Conservation (phyloP, 2,797 vertebrate species). For the Novumbra hubbsi region DNA sequence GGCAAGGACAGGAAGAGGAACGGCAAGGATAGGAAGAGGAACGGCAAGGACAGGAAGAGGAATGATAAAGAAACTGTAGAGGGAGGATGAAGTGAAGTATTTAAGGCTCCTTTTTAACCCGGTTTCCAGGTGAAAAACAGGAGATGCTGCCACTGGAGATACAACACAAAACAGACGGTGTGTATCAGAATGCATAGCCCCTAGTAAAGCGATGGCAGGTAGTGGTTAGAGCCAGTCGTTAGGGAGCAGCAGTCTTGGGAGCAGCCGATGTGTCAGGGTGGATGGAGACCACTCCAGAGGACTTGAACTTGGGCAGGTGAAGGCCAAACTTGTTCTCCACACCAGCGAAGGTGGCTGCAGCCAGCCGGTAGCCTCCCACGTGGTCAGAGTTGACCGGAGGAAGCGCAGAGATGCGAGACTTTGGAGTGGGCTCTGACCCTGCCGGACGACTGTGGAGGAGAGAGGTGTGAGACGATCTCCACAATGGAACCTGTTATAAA, state of each 20-base stretch:
- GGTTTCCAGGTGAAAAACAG: constrained; percentile 19
- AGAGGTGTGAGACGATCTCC: neutral
- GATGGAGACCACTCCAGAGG: constrained; percentile 72
- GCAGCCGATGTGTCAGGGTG: constrained; percentile 60
- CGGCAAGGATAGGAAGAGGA: too few relatives aligned
- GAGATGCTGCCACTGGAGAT: constrained; percentile 63
- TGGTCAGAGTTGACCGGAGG: constrained; percentile 89
- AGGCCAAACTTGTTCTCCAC: constrained; percentile 99
- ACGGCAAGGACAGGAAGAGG: too few relatives aligned
- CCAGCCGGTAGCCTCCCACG: constrained; percentile 92
- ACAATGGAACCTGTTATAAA: neutral
- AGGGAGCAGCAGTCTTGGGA: constrained; percentile 63
- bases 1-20: too few relatives aligned
- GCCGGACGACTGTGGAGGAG: constrained; percentile 78
- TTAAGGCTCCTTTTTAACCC: neutral
- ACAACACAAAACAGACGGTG: constrained; percentile 9
- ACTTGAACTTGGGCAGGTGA: constrained; percentile 94
- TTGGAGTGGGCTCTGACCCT: constrained; percentile 85
- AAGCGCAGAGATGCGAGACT: constrained; percentile 91
- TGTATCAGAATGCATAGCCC: constrained; percentile 36
- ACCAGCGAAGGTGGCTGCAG: constrained; percentile 94
- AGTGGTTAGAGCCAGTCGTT: constrained; percentile 46
- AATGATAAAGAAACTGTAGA: constrained; percentile 4
- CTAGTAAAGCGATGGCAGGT: constrained; percentile 32
- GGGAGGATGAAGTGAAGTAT: neutral